Evolutionary conservation across 2,797 vertebrate species (phyloP).

Genomic region (Danionella dracula): DNA sequence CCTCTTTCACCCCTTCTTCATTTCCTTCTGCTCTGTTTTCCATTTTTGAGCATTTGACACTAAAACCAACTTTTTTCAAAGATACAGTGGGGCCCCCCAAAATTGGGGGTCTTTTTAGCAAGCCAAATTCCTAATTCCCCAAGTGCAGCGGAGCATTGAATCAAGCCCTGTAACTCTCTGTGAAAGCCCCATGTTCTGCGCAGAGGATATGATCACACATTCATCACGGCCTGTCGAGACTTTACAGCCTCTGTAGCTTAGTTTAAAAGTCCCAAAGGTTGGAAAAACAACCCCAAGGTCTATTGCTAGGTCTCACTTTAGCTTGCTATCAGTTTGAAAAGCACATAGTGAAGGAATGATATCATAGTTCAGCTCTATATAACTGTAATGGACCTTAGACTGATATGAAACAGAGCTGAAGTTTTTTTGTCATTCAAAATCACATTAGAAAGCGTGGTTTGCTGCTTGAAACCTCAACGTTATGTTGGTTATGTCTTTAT

Average conservation of each 20-base stretch:
- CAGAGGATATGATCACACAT: slow-evolving; percentile 22
- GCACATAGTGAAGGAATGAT: slow-evolving; percentile 3
- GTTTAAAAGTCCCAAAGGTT: slow-evolving; percentile 8
- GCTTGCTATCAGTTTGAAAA: not conserved
- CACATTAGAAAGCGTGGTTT: not conserved
- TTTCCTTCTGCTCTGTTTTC: not conserved
- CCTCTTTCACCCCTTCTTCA: not conserved
- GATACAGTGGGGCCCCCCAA: slow-evolving; percentile 39
- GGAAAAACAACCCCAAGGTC: not conserved
- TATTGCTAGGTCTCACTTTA: slow-evolving; percentile 17
- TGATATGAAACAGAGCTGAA: slow-evolving; percentile 16
- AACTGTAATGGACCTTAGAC: not conserved
- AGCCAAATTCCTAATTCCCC: slow-evolving; percentile 51
- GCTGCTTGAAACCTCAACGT: not conserved
- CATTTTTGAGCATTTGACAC: slow-evolving; percentile 29
- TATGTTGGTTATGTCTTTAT: too few relatives aligned
- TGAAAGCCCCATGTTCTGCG: slow-evolving; percentile 9
- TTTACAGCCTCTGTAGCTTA: slow-evolving; percentile 6
- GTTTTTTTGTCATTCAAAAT: not conserved
- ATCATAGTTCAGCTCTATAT: slow-evolving; percentile 6
- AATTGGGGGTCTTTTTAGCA: slow-evolving; percentile 24
- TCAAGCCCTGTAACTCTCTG: slow-evolving; percentile 26
- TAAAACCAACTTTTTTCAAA: slow-evolving; percentile 2
- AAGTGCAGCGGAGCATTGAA: slow-evolving; percentile 43
- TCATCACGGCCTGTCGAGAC: slow-evolving; percentile 8